Evolutionary conservation across 2,113 vertebrate species (phyloP).

Genomic region (Plestiodon gilberti): DNA sequence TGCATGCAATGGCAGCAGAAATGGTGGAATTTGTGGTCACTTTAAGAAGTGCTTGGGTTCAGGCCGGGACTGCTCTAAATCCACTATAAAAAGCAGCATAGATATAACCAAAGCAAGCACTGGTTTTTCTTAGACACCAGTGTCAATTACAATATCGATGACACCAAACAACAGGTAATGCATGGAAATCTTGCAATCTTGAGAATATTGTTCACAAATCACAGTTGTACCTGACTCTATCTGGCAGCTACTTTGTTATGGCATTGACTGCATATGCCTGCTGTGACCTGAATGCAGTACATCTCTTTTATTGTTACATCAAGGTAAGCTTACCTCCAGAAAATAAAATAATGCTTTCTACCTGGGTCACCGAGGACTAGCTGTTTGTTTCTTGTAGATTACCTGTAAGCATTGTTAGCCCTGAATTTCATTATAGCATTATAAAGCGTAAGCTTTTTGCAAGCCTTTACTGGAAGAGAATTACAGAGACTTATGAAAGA

Average conservation of each 20-base stretch:
- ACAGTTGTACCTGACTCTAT: background rate
- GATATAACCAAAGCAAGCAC: background rate
- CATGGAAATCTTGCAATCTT: constrained; percentile 21
- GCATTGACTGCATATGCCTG: background rate
- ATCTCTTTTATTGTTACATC: background rate
- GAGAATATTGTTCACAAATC: background rate
- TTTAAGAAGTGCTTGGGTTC: too few relatives aligned
- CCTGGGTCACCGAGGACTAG: background rate
- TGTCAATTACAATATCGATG: background rate
- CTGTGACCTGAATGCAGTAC: background rate
- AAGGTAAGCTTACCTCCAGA: background rate
- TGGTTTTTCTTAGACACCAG: background rate
- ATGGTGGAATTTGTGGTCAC: too few relatives aligned
- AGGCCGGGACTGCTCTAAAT: background rate
- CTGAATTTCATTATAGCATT: constrained; percentile 12
- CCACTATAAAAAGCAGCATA: background rate
- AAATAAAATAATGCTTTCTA: constrained; percentile 14
- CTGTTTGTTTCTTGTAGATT: constrained; percentile 9
- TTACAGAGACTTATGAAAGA: constrained; percentile 17
- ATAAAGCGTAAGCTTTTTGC: background rate
- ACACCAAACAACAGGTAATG: constrained; percentile 9
- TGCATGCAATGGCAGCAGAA: too few relatives aligned
- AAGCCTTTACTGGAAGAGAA: background rate
- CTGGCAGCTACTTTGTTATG: constrained; percentile 26
- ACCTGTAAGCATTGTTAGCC: background rate